Base-by-base conservation (phyloP, 2,888 invertebrate genomes). In the Lasioglossum figueresi region DNA sequence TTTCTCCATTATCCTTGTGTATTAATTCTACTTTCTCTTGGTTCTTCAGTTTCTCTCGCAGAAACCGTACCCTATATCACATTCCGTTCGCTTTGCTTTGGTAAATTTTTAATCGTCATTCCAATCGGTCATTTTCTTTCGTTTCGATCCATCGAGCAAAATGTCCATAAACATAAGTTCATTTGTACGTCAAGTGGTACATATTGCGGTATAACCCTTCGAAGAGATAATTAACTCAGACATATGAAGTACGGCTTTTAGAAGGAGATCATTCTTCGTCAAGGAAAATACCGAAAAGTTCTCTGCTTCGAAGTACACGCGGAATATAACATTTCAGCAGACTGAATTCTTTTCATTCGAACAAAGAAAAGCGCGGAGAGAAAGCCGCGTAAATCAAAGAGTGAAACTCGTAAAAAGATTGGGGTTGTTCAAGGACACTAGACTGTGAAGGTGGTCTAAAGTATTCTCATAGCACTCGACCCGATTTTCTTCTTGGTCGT, bases 391-490 rank as follows among this genome's bases (percentile, higher is more conserved):
- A 59, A 81, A 79, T 83, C 79, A 78, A 74, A 52, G 37, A n/a
- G 76, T 56, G 76, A 72, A 48, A 68, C 76, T 76, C 70, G 40
- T 72, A 48, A 72, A 77, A 74, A 82, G 81, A 85, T 81, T 80
- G 75, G 76, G 75, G 71, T 70, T 83, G 76, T 75, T 81, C 72
- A 78, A 88, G 85, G 68, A 85, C 79, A 79, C 86, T 85, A 73
- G 68, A 84, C 52, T 56, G 63, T 63, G 63, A 74, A 80, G 82
- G 80, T 80, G 82, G 40, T 70, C 79, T 72, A 80, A 84, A 88
- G 88, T 72, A 86, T 88, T 88, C 87, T 85, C 79, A 52, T 78
- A 73, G 31, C 83, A 83, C 90, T 90, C 83, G 90, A 91, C 89
- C 90, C 79, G 87, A 84, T 86, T 88, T 88, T 74, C 48, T 80